phyloP scores from a whole-genome alignment of 2,797 vertebrate genomes.

The Phoxinus dragarum region DNA sequence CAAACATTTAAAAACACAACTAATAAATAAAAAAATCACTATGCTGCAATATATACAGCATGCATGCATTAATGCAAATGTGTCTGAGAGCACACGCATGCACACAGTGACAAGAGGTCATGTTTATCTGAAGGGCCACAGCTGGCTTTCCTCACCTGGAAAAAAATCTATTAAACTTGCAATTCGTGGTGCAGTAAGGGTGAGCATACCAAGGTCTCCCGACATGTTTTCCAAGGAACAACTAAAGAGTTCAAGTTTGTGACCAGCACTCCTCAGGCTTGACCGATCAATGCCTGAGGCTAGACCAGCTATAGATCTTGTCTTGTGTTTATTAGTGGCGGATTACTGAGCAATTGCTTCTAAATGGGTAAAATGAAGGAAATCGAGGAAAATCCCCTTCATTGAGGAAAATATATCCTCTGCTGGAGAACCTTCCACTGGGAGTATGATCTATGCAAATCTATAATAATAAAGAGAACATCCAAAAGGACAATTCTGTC shows the following conservation, averaged over 20 bases:
- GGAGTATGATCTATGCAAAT: background rate
- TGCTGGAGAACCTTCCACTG: background rate
- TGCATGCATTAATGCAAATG: background rate
- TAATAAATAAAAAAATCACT: background rate
- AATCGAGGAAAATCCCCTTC: background rate
- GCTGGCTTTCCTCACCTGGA: conserved; percentile 53
- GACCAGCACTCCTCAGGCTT: conserved; percentile 11
- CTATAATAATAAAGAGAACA: background rate
- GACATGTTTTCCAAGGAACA: conserved; percentile 22
- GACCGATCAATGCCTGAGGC: conserved; percentile 35
- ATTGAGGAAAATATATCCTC: background rate
- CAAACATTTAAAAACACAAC: background rate
- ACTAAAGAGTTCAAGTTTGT: conserved; percentile 14
- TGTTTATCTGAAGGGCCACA: conserved; percentile 41
- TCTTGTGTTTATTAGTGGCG: conserved; percentile 22
- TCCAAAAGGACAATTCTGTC: background rate
- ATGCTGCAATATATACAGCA: background rate
- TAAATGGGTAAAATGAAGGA: background rate
- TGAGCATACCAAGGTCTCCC: conserved; percentile 18
- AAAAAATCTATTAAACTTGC: conserved; percentile 57
- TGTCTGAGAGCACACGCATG: conserved; percentile 18
- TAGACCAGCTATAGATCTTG: background rate
- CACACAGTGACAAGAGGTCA: background rate
- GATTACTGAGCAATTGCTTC: conserved; percentile 11
- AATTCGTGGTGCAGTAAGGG: conserved; percentile 27